Evolutionary conservation across 2,113 vertebrate species (phyloP).

Genomic region (Danio rerio): DNA sequence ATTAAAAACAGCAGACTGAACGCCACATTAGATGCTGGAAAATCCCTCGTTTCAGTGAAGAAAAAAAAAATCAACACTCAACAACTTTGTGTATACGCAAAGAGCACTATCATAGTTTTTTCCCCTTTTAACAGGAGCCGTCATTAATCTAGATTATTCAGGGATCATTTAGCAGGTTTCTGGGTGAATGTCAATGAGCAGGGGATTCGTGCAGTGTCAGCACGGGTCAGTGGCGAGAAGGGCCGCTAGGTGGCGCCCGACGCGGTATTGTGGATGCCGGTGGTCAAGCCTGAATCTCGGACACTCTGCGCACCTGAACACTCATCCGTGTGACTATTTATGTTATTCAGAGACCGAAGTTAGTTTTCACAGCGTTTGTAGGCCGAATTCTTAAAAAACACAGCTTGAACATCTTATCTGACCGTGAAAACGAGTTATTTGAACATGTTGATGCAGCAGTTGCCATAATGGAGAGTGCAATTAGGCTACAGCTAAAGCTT

Average conservation of each 20-base stretch:
- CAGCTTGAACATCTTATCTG: neutral
- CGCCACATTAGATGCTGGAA: slow-evolving; percentile 32
- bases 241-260: slow-evolving; percentile 21
- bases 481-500: too few relatives aligned
- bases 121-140: slow-evolving; percentile 24
- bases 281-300: slow-evolving; percentile 13
- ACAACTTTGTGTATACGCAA: slow-evolving; percentile 19
- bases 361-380: neutral
- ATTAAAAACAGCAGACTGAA: neutral
- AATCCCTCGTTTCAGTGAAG: slow-evolving; percentile 19
- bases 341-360: neutral
- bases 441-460: neutral
- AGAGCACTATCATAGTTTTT: slow-evolving; percentile 25
- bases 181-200: slow-evolving; percentile 33
- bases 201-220: neutral
- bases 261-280: neutral
- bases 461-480: neutral
- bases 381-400: neutral
- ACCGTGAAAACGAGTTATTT: neutral
- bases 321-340: neutral
- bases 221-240: neutral
- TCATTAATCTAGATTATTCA: slow-evolving; percentile 52
- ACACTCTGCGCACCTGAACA: slow-evolving; percentile 1
- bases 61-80: slow-evolving; percentile 31
- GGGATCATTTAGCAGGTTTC: slow-evolving; percentile 42